Evolutionary conservation across 2,888 invertebrate species (phyloP).

Genomic region (Macrophya annulata): DNA sequence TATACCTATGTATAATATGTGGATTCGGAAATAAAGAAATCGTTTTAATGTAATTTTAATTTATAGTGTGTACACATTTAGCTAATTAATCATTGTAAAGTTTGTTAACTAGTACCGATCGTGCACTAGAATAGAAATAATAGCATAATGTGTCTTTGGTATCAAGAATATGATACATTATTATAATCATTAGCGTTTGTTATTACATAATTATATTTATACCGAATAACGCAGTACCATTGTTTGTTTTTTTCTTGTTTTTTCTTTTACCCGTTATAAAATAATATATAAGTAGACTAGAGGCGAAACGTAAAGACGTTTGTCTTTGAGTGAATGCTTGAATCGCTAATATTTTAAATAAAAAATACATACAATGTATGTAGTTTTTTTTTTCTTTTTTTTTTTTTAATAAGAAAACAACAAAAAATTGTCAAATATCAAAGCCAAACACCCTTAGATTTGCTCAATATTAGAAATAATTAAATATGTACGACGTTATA

Average conservation of each 20-base stretch:
- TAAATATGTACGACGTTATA: not conserved
- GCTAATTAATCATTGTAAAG: conserved; percentile 23
- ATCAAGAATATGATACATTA: conserved; percentile 47
- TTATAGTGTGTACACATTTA: not conserved
- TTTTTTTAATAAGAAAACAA: not conserved
- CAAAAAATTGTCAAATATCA: not conserved
- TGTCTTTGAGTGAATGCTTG: conserved; percentile 17
- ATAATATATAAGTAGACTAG: conserved; percentile 36
- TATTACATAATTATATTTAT: not conserved
- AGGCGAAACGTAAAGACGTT: conserved; percentile 38
- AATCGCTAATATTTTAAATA: conserved; percentile 2
- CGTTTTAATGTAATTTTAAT: conserved; percentile 22
- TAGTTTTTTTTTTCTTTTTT: not conserved
- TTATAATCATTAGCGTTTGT: conserved; percentile 23
- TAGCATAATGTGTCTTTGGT: conserved; percentile 39
- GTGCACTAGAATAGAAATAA: conserved; percentile 41
- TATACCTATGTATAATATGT: not conserved
- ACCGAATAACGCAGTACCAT: conserved; percentile 22
- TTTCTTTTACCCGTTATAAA: conserved; percentile 19
- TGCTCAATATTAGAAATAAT: not conserved
- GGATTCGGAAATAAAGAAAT: conserved; percentile 13
- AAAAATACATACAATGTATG: not conserved
- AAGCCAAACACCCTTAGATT: conserved; percentile 19
- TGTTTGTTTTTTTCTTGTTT: too few relatives aligned
- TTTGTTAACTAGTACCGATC: conserved; percentile 21